These are phyloP conservation scores for Aurelia sp. DNA, from an alignment of 30 jellyfish, hydroid and myxozoan species.

Conservation along the genomic window DNA sequence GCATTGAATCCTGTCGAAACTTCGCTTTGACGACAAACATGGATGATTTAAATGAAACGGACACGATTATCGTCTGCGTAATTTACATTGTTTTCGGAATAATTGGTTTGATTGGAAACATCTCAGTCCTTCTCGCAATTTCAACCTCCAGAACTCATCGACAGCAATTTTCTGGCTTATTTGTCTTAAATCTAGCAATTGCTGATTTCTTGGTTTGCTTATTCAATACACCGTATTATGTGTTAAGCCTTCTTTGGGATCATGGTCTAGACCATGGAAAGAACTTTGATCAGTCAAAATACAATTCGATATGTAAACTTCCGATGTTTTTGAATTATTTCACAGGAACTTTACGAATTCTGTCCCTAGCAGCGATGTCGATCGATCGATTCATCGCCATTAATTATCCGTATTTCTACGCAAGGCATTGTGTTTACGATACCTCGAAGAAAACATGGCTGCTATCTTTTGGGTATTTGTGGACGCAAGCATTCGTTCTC, in stretches of 20 bases:
- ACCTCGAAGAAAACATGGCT: background rate
- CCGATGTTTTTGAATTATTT: slow-evolving; percentile 40
- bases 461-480: background rate
- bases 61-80: background rate
- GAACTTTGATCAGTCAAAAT: background rate
- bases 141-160: slow-evolving; percentile 33
- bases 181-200: slow-evolving; percentile 27
- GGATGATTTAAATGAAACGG: background rate
- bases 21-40: background rate
- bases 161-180: slow-evolving; percentile 27
- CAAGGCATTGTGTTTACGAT: slow-evolving; percentile 34
- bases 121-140: background rate
- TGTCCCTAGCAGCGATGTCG: slow-evolving; percentile 47
- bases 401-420: slow-evolving; percentile 43
- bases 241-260: slow-evolving; percentile 2
- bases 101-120: slow-evolving; percentile 23
- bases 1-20: too few relatives aligned
- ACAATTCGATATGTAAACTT: slow-evolving; percentile 32
- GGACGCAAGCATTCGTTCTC: slow-evolving; percentile 4
- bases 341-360: slow-evolving; percentile 30
- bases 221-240: slow-evolving; percentile 25
- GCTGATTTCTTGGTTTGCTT: slow-evolving; percentile 42
- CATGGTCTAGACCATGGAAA: background rate
- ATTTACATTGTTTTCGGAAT: slow-evolving; percentile 20
- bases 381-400: slow-evolving; percentile 35